Conservation (phyloP, 2,113 vertebrate species). For the Hemicordylus capensis region DNA sequence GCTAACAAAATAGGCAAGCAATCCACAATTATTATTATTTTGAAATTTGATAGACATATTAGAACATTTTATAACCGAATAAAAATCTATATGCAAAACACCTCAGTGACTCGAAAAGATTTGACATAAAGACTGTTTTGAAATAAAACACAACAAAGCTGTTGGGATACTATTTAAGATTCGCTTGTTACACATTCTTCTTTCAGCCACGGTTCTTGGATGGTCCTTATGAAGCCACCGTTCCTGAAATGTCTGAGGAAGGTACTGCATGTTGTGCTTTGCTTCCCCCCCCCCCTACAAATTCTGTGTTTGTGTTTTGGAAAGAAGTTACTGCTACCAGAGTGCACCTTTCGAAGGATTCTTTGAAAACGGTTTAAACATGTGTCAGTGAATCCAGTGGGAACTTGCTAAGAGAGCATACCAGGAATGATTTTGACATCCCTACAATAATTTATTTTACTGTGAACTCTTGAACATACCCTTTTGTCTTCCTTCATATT, state of each 20-base stretch:
- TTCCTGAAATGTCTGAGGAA: constrained; percentile 92
- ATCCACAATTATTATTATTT: too few species aligned
- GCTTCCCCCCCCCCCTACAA: background rate
- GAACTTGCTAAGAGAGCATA: background rate
- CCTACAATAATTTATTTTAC: too few species aligned
- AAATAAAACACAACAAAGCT: background rate
- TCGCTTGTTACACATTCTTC: constrained; percentile 27
- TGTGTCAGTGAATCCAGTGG: background rate
- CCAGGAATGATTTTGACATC: too few species aligned
- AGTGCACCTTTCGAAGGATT: background rate
- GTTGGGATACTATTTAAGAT: background rate
- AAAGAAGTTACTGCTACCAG: background rate
- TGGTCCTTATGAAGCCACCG: constrained; percentile 86
- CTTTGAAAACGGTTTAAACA: background rate
- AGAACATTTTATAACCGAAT: background rate
- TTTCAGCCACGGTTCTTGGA: constrained; percentile 89
- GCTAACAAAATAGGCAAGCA: background rate
- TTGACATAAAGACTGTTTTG: background rate
- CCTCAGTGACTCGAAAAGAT: background rate
- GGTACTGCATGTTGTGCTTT: constrained; percentile 73
- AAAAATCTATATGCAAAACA: background rate
- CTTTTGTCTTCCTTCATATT: background rate
- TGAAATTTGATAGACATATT: background rate
- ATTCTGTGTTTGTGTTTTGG: background rate
- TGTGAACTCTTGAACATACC: too few species aligned